Evolutionary conservation across 2,797 vertebrate species (phyloP), one percentile per base, ranked within the genome.

Genomic region (Trematomus bernacchii): DNA sequence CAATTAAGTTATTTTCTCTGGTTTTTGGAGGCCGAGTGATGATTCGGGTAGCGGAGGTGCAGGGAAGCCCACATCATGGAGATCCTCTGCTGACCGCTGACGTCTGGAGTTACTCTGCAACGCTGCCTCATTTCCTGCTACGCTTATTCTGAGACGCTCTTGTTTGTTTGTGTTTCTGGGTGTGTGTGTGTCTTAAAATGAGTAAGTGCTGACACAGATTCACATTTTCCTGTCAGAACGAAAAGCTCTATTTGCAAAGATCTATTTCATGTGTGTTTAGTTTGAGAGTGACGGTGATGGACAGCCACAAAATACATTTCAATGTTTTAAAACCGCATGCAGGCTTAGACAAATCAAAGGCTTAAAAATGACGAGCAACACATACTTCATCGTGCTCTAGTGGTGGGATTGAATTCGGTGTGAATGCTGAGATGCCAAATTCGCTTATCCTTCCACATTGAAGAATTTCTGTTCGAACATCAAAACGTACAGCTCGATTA

Each of bases 1-100:
- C 84, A 91, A 89, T 93, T 92, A 90, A 92, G 91, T 93, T 86
- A 91, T 93, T 93, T 93, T 92, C 90, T 91, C 83, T 91, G 91
- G 89, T 90, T 92, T 92, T 86, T 85, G 66, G 83, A 80, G 83
- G 85, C 85, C 79, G 63, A 44, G 83, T 91, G 89, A 91, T 92
- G 90, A 93, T 94, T 90, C 91, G 85, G 91, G 85, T 82, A 71
- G 84, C 69, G 77, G 91, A 83, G 91, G 88, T 91, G 90, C 85
- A 82, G 82, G 84, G 92, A 91, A 76, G 91, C 66, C 80, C 59
- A 70, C 81, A 76, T 77, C 74, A 62, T 27, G 59, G 82, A 66
- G 85, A 90, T 84, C 72, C 75, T 84, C 79, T 71, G 0, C 30
- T 52, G 79, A 86, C 89, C 78, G 30, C 85, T 59, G 76, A 81